phyloP scores from a whole-genome alignment of 2,888 invertebrate genomes.

The Ellobium chinense region DNA sequence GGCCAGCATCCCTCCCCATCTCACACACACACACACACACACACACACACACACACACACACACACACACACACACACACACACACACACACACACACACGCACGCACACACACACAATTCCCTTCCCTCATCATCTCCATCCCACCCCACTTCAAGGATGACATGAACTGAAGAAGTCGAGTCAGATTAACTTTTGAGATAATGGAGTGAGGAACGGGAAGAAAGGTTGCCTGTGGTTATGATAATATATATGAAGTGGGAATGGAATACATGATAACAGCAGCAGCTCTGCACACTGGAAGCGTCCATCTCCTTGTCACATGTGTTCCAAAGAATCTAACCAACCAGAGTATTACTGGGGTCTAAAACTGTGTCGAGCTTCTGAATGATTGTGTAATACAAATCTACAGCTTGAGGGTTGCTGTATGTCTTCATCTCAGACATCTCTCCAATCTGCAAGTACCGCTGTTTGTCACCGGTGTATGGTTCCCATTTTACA shows the following conservation, averaged over 20 bases:
- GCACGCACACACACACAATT: neutral
- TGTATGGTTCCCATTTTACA: neutral
- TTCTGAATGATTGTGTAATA: neutral
- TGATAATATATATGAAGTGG: too few relatives aligned
- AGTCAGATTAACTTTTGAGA: too few relatives aligned
- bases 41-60: conserved; percentile 8
- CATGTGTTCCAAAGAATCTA: neutral
- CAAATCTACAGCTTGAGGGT: neutral
- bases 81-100: conserved; percentile 3
- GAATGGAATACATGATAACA: too few relatives aligned
- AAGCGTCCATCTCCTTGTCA: too few relatives aligned
- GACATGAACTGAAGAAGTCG: too few relatives aligned
- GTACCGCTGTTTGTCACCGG: neutral
- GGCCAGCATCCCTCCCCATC: neutral
- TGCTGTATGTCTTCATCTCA: neutral
- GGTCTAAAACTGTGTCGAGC: neutral
- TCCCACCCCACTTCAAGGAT: too few relatives aligned
- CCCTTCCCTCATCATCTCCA: too few relatives aligned
- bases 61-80: conserved; percentile 23
- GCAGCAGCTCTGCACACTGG: too few relatives aligned
- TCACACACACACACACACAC: conserved; percentile 6
- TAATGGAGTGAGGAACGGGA: too few relatives aligned
- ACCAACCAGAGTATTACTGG: neutral
- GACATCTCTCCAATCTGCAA: neutral
- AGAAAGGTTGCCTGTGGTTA: too few relatives aligned